Evolutionary conservation across 1,140 invertebrate species (phyloP).

Genomic region (Solenopsis invicta): DNA sequence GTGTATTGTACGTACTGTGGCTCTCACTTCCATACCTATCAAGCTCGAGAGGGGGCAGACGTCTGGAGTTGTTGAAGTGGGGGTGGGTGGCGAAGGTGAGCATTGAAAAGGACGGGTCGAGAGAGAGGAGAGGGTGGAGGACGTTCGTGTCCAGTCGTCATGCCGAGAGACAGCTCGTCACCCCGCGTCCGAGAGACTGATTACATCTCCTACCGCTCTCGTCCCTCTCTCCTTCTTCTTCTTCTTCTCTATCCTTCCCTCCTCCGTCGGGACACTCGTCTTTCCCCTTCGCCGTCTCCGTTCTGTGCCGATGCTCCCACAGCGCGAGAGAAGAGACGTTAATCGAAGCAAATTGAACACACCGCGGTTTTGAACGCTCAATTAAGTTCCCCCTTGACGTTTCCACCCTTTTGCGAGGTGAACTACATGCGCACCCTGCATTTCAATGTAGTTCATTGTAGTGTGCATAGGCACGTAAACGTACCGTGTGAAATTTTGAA

Average conservation of each 20-base stretch:
- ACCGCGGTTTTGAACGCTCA: constrained; percentile 74
- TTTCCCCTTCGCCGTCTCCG: background rate
- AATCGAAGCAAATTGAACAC: constrained; percentile 78
- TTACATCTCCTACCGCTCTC: constrained; percentile 69
- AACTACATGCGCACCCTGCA: constrained; percentile 42
- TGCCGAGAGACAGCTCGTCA: constrained; percentile 82
- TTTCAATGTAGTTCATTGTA: constrained; percentile 7
- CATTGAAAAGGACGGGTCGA: constrained; percentile 49
- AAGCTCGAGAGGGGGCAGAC: constrained; percentile 36
- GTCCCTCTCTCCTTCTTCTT: background rate
- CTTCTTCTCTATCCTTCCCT: constrained; percentile 5
- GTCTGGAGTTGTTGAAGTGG: constrained; percentile 56
- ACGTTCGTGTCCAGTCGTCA: constrained; percentile 78
- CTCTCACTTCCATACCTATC: constrained; percentile 64
- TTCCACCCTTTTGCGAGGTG: constrained; percentile 62
- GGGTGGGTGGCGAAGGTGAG: constrained; percentile 51
- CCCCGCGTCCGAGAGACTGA: constrained; percentile 76
- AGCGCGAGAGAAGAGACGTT: constrained; percentile 67
- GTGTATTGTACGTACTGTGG: constrained; percentile 59
- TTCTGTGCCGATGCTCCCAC: constrained; percentile 48
- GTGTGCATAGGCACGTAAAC: background rate
- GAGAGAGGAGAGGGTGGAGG: constrained; percentile 63
- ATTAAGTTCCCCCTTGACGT: constrained; percentile 70
- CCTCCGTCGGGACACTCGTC: constrained; percentile 14
- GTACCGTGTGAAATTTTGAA: background rate